Evolutionary conservation across 1,140 invertebrate genomes (phyloP).

Genomic region (Wasmannia auropunctata): DNA sequence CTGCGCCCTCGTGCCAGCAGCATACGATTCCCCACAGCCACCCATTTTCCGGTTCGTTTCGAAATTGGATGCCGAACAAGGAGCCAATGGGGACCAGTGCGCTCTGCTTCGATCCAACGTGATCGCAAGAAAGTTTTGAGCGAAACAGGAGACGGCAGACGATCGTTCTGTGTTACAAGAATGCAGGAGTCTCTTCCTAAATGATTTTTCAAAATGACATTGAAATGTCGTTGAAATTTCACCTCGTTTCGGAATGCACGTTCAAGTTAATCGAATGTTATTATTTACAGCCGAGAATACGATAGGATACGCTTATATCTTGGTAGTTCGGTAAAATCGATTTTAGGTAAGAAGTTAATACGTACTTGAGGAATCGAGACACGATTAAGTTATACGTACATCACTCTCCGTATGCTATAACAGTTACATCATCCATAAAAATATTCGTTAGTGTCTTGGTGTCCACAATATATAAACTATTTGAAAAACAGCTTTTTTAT

Average conservation of each 20-base stretch:
- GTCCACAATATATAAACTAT: background rate
- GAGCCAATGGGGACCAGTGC: background rate
- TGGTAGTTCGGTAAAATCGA: background rate
- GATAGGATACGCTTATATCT: background rate
- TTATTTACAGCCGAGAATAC: background rate
- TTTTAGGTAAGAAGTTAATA: background rate
- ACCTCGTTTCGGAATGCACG: background rate
- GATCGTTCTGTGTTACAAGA: background rate
- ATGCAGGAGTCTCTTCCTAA: background rate
- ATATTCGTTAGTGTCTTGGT: background rate
- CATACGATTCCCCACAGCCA: background rate
- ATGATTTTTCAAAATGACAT: background rate
- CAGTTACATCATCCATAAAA: background rate
- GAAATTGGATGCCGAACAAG: conserved; percentile 51
- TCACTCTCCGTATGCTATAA: background rate
- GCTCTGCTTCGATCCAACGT: conserved; percentile 32
- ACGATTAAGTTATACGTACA: background rate
- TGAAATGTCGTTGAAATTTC: background rate
- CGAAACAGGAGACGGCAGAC: background rate
- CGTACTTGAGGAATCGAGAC: background rate
- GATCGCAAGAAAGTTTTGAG: conserved; percentile 31
- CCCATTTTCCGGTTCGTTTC: conserved; percentile 40
- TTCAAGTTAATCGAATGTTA: background rate
- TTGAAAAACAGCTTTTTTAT: background rate
- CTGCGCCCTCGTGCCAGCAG: background rate